phyloP scores from a whole-genome alignment of 2,888 invertebrate species.

The Melanchra persicariae region DNA sequence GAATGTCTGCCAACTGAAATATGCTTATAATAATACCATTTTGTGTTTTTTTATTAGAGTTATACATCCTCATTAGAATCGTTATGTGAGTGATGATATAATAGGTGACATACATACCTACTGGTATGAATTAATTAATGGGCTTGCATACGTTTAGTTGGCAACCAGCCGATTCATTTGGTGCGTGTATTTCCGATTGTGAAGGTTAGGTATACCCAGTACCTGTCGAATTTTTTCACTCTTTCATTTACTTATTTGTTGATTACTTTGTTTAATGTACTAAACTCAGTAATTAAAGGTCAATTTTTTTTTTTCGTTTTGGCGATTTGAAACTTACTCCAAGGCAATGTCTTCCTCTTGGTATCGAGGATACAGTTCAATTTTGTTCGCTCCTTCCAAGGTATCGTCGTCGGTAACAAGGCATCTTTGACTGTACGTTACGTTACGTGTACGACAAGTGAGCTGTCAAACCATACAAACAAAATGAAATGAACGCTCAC shows the following conservation, averaged over 20 bases:
- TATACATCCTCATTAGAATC: conserved; percentile 48
- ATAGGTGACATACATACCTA: conserved; percentile 51
- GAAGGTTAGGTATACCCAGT: background rate
- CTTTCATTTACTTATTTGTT: background rate
- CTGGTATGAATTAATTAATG: conserved; percentile 69
- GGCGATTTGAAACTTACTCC: background rate
- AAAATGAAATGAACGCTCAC: too few species aligned
- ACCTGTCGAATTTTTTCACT: background rate
- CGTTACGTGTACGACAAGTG: too few species aligned
- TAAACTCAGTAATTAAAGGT: background rate
- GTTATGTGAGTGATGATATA: conserved; percentile 50
- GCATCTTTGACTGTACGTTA: too few species aligned
- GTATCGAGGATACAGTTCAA: background rate
- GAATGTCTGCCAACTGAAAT: conserved; percentile 45
- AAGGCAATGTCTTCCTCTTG: background rate
- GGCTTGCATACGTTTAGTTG: conserved; percentile 65
- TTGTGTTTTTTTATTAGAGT: conserved; percentile 38
- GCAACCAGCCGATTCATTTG: conserved; percentile 70
- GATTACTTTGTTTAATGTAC: background rate
- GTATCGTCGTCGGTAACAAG: too few species aligned
- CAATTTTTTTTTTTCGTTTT: background rate
- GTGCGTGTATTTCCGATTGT: conserved; percentile 24
- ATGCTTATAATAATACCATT: conserved; percentile 36
- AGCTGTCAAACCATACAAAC: too few species aligned
- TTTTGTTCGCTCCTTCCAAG: background rate